Conservation (phyloP, 2,113 vertebrate genomes). For the Phalacrocorax aristotelis region DNA sequence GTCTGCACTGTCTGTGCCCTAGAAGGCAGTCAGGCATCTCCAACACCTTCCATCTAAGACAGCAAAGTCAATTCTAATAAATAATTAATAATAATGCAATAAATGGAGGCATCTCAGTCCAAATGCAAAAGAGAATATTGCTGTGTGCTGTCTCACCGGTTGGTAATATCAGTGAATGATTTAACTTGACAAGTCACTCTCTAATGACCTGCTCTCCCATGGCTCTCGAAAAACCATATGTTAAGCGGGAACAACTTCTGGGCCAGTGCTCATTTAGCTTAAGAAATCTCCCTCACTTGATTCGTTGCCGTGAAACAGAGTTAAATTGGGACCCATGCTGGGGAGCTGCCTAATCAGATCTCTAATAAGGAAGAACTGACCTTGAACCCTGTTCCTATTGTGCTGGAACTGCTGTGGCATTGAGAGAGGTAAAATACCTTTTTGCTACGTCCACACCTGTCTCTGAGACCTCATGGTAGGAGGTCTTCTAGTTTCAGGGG, state of each 20-base stretch:
- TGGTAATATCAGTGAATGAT: not conserved
- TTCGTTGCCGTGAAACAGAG: not conserved
- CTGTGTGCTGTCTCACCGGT: not conserved
- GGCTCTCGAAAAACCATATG: constrained; percentile 19
- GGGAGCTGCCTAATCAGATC: constrained; percentile 48
- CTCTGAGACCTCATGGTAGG: not conserved
- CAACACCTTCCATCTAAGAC: not conserved
- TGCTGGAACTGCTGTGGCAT: not conserved
- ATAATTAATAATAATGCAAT: not conserved
- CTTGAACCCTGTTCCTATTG: not conserved
- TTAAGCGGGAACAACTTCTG: constrained; percentile 28
- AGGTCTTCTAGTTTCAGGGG: not conserved
- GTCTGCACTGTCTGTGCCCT: not conserved
- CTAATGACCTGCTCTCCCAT: constrained; percentile 66
- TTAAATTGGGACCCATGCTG: constrained; percentile 62
- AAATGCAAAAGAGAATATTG: not conserved
- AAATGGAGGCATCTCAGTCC: not conserved
- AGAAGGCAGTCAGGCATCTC: not conserved
- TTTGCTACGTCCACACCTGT: not conserved
- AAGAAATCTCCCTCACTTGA: not conserved
- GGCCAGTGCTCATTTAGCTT: constrained; percentile 48
- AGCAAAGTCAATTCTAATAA: not conserved
- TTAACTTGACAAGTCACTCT: constrained; percentile 50
- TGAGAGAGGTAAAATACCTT: not conserved
- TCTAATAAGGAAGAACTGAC: constrained; percentile 21